Percentiles rank a stretch among this genome's conserved stretches.
These are phyloP conservation scores for Cisticola juncidis DNA, from an alignment of 2,113 vertebrate species.

Conservation along the genomic window DNA sequence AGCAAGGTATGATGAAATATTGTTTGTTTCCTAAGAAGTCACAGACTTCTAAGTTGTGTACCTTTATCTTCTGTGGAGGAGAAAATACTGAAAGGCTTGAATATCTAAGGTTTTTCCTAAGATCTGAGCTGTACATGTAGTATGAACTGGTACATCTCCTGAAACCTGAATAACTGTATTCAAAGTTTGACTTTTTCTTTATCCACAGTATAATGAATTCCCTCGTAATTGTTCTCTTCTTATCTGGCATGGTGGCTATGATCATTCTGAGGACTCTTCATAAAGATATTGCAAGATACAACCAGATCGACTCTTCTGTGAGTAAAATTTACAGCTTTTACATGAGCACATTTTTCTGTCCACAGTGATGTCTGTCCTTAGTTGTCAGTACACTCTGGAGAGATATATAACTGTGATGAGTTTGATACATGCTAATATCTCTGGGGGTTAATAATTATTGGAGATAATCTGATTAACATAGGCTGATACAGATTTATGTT, in stretches of 20 bases:
- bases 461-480: not conserved
- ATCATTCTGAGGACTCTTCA: slow-evolving; percentile 88
- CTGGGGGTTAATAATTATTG: not conserved
- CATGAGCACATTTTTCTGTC: not conserved
- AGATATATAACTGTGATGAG: not conserved
- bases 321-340: slow-evolving; percentile 48
- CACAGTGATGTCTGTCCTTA: not conserved
- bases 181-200: slow-evolving; percentile 11
- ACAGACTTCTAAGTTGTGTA: not conserved
- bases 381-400: not conserved
- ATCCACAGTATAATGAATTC: slow-evolving; percentile 88
- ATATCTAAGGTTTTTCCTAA: not conserved
- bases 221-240: slow-evolving; percentile 88
- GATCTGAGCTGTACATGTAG: not conserved
- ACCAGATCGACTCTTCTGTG: slow-evolving; percentile 81
- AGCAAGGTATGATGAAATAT: not conserved
- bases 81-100: not conserved
- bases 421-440: not conserved
- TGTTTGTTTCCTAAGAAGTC: not conserved
- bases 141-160: not conserved
- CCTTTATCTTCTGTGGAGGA: not conserved
- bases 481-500: not conserved
- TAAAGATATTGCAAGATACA: slow-evolving; percentile 90
- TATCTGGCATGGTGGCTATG: slow-evolving; percentile 91
- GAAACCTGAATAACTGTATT: not conserved